Conservation (phyloP, 2,888 invertebrate species). For the Apeira syringaria region DNA sequence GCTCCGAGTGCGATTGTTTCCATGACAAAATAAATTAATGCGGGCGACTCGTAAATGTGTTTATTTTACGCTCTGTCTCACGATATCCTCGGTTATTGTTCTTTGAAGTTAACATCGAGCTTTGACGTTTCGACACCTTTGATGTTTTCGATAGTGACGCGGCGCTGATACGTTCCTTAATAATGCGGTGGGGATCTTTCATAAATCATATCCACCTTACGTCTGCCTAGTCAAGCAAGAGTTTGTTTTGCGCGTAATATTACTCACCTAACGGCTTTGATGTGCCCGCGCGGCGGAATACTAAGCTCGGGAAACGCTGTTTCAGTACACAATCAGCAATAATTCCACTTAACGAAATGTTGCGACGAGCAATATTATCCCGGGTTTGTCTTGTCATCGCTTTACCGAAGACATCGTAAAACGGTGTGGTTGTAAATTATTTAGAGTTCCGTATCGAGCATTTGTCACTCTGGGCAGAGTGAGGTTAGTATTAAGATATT, state of each 20-base stretch:
- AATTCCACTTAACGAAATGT: conserved; percentile 58
- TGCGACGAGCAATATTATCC: conserved; percentile 54
- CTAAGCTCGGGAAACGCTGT: conserved; percentile 45
- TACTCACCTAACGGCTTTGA: conserved; percentile 55
- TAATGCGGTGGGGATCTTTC: conserved; percentile 45
- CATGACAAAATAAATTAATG: conserved; percentile 74
- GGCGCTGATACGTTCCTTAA: conserved; percentile 36
- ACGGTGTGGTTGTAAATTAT: conserved; percentile 76
- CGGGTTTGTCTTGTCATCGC: conserved; percentile 61
- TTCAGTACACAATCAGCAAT: conserved; percentile 57
- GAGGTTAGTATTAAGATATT: conserved; percentile 79
- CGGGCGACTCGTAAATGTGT: conserved; percentile 63
- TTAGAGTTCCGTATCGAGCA: conserved; percentile 74
- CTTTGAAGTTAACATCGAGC: conserved; percentile 63
- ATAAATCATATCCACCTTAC: conserved; percentile 49
- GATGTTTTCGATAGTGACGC: conserved; percentile 57
- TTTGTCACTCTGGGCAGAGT: conserved; percentile 75
- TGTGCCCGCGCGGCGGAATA: conserved; percentile 49
- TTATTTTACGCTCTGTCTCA: conserved; percentile 58
- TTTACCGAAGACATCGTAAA: conserved; percentile 60
- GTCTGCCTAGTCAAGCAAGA: conserved; percentile 49
- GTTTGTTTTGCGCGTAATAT: conserved; percentile 49
- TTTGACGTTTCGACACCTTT: conserved; percentile 59
- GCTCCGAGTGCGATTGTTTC: conserved; percentile 66
- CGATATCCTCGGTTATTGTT: conserved; percentile 60